Evolutionary conservation across 2,888 invertebrate species (phyloP).

Genomic region (Dasysyrphus albostriatus): DNA sequence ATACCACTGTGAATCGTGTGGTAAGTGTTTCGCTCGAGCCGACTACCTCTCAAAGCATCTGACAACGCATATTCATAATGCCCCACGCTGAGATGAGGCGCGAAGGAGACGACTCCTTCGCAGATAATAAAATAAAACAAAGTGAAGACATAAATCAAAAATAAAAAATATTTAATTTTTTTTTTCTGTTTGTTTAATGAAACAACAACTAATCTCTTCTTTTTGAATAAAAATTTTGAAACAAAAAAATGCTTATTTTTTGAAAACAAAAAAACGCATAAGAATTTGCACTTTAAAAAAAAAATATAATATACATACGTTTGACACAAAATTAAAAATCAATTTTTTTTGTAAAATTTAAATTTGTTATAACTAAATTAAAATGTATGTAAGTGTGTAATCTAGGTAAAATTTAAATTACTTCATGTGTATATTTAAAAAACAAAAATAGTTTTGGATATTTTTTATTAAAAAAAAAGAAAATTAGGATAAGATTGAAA

Average conservation of each 20-base stretch:
- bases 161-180: background rate
- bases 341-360: constrained; percentile 22
- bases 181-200: background rate
- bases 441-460: constrained; percentile 14
- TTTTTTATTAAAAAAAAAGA: background rate
- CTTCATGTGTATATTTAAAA: background rate
- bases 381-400: constrained; percentile 12
- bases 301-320: constrained; percentile 33
- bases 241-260: background rate
- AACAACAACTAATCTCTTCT: constrained; percentile 16
- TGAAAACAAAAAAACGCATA: constrained; percentile 18
- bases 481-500: constrained; percentile 8
- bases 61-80: constrained; percentile 94
- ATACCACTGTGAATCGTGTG: constrained; percentile 96
- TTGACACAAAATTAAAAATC: constrained; percentile 25
- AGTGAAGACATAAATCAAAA: constrained; percentile 30
- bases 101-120: constrained; percentile 84
- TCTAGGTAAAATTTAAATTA: constrained; percentile 13
- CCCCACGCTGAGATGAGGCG: constrained; percentile 85
- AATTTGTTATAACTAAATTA: constrained; percentile 24
- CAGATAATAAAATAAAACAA: constrained; percentile 80
- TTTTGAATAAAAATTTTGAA: constrained; percentile 30
- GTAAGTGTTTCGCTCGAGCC: constrained; percentile 95
- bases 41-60: constrained; percentile 96
- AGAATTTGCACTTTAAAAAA: constrained; percentile 10